Base-by-base conservation (phyloP, 1,140 invertebrate species). In the Rhagoletis zephyria region DNA sequence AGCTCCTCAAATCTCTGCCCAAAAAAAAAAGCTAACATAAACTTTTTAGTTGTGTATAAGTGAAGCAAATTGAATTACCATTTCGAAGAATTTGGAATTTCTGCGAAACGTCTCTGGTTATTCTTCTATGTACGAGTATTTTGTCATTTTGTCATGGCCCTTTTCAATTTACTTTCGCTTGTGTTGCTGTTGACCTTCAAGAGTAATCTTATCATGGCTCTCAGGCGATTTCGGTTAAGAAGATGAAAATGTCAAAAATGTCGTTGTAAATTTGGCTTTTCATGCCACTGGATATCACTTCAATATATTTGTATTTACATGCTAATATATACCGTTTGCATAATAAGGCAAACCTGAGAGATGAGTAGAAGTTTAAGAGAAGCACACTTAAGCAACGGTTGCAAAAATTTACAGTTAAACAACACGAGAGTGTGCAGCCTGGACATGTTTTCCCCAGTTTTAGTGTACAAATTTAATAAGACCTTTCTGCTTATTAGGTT, bases 61-160 rank as follows among this genome's bases (percentile, higher is more conserved):
- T 12, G 7, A 42, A n/a, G 64, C 64, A 30, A 74, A 74, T 74
- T 74, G 42, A 48, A 74, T 74, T 74, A n/a, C 40, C 40, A 48
- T 74, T 74, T 74, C 12, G 40, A 74, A 74, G 12, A 48, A 45
- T 74, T 74, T 45, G 67, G n/a, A 19, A 67, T 67, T 67, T 65
- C 40, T 67, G 64, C 64, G 64, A 40, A 42, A 42, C 10, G 40
- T 67, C 9, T 67, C 30, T 67, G 30, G 64, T 56, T 56, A 10
- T 67, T 42, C 10, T 19, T 30, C 40, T 67, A 40, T 10, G 30
- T 10, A 56, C 51, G 51, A 56, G 1, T 30, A 30, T 1, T 30
- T 30, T 30, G 30, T 30, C 30, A 30, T 30, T 30, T 9, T 40
- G 19, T 19, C 65, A 1, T n/a, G 70, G 12, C 19, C 70, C 3